A percentile compares a stretch with the other conserved stretches of the same genome.
These are phyloP conservation scores for Centrocercus urophasianus DNA, from an alignment of 2,113 vertebrate genomes.

Conservation along the genomic window DNA sequence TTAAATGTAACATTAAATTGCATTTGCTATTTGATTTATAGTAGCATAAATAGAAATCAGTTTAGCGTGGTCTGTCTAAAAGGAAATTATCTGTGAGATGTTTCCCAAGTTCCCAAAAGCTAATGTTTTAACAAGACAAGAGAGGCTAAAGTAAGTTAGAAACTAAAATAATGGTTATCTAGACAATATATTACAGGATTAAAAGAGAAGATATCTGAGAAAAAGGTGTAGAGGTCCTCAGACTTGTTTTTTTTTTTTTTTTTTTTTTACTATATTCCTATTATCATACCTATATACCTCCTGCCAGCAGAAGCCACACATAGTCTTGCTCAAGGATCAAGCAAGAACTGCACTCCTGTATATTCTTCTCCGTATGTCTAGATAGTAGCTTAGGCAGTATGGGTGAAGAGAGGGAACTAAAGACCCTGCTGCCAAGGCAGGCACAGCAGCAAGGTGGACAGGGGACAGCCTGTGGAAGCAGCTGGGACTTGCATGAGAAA, in stretches of 20 bases:
- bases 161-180: background rate
- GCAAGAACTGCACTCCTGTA: background rate
- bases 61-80: background rate
- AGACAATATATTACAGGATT: background rate
- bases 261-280: background rate
- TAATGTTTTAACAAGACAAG: background rate
- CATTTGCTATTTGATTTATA: background rate
- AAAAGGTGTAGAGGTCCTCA: background rate
- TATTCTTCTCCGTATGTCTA: fast-evolving
- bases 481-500: background rate
- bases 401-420: background rate
- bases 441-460: background rate
- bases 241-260: background rate
- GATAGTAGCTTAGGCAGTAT: background rate
- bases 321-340: background rate
- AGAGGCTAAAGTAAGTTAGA: background rate
- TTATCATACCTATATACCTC: fast-evolving
- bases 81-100: background rate
- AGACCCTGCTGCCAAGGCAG: background rate
- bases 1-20: background rate
- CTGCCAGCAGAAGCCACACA: background rate
- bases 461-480: background rate
- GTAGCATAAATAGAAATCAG: background rate
- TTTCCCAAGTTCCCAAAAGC: background rate
- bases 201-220: background rate